These are phyloP conservation scores for Drosophila aff. DNA, from an alignment of 1,140 invertebrate genomes.

Conservation along the genomic window DNA sequence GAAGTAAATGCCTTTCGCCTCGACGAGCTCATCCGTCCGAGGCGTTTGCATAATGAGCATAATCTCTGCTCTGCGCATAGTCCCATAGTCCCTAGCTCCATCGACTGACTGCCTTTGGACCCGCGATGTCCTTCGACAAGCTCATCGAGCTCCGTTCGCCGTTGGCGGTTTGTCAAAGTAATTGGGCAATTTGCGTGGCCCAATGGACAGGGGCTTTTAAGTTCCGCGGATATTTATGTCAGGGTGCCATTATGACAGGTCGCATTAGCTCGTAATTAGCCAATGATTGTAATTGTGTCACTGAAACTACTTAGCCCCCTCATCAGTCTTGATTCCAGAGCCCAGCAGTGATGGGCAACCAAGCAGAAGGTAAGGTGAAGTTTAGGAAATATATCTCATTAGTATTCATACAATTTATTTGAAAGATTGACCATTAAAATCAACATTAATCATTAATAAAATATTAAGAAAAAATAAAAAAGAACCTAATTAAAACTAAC, in stretches of 20 bases:
- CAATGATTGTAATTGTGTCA: constrained; percentile 34
- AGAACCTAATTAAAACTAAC: too few relatives aligned
- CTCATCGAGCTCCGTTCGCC: constrained; percentile 17
- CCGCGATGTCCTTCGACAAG: constrained; percentile 7
- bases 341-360: too few relatives aligned
- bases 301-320: constrained; percentile 24
- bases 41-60: constrained; percentile 59
- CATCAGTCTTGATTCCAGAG: constrained; percentile 24
- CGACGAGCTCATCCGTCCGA: constrained; percentile 31
- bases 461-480: too few relatives aligned
- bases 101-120: background rate
- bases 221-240: constrained; percentile 37
- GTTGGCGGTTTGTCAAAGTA: constrained; percentile 53
- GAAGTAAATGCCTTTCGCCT: constrained; percentile 66
- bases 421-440: too few relatives aligned
- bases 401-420: background rate
- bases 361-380: background rate
- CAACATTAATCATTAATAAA: too few relatives aligned
- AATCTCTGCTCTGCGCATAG: constrained; percentile 29
- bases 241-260: constrained; percentile 30
- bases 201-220: constrained; percentile 30
- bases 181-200: constrained; percentile 36
- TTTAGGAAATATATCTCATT: background rate
- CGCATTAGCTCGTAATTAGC: constrained; percentile 40
- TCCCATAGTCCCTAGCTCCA: background rate